phyloP scores from a whole-genome alignment of 2,797 vertebrate species.

The Hafferia zeledoni region DNA sequence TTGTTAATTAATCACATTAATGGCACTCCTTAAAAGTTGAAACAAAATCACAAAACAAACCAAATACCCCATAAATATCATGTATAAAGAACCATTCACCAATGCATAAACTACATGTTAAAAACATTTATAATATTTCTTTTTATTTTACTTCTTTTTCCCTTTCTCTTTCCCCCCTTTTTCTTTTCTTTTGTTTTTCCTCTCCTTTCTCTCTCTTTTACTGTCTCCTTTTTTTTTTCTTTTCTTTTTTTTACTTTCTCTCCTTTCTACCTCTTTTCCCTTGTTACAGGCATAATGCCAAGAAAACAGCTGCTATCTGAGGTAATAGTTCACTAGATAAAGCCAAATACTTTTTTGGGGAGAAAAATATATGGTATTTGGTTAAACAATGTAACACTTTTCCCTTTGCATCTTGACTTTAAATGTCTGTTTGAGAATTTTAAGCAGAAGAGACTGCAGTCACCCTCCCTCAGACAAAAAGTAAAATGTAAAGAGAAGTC shows the following conservation, averaged over 20 bases:
- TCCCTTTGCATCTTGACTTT: background rate
- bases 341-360: background rate
- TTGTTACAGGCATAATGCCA: background rate
- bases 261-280: background rate
- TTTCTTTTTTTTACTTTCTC: background rate
- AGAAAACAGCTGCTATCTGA: background rate
- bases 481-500: slow-evolving; percentile 3
- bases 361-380: background rate
- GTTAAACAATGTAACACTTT: background rate
- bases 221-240: background rate
- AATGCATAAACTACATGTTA: slow-evolving; percentile 33
- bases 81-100: slow-evolving; percentile 75
- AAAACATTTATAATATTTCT: slow-evolving; percentile 50
- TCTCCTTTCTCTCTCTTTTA: background rate
- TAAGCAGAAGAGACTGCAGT: background rate
- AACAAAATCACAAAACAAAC: slow-evolving; percentile 80
- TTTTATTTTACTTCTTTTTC: background rate
- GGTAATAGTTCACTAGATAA: background rate
- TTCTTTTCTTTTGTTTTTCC: fast-evolving
- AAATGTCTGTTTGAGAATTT: background rate
- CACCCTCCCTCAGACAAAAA: background rate
- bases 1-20: slow-evolving; percentile 83
- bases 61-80: slow-evolving; percentile 77
- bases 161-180: fast-evolving
- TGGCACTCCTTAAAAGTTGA: slow-evolving; percentile 77